These are phyloP conservation scores for Pheucticus melanocephalus DNA, from an alignment of 2,113 vertebrate species.

Conservation along the genomic window DNA sequence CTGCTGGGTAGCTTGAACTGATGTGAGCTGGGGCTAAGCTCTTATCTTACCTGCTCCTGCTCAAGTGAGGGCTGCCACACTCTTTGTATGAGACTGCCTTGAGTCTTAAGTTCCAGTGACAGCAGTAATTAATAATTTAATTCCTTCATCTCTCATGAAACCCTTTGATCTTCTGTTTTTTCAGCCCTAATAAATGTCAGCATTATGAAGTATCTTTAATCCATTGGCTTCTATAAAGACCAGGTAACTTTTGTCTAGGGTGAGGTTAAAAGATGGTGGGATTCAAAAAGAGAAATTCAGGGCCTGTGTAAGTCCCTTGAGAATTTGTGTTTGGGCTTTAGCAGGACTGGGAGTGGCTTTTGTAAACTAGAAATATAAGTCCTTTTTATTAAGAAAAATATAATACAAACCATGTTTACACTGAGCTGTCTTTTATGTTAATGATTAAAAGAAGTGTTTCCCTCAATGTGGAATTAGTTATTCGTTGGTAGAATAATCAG, in stretches of 20 bases:
- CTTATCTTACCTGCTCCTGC: neutral
- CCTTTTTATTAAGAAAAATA: neutral
- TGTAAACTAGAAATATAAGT: neutral
- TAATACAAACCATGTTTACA: neutral
- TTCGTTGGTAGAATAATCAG: neutral
- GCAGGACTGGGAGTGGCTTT: neutral
- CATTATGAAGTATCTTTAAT: neutral
- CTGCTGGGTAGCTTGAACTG: neutral
- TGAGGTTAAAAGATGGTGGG: neutral
- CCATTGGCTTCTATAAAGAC: neutral
- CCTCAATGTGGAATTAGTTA: neutral
- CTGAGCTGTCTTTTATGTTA: neutral
- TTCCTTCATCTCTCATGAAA: neutral
- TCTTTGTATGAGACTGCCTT: neutral
- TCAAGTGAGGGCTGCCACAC: neutral
- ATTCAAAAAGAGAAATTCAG: neutral
- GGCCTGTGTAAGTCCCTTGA: neutral
- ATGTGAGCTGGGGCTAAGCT: neutral
- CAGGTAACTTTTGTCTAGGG: neutral
- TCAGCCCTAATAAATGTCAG: neutral
- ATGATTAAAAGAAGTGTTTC: neutral
- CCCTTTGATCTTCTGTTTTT: neutral
- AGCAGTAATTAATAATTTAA: constrained; percentile 7
- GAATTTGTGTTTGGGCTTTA: neutral
- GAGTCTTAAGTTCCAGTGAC: neutral